These are phyloP conservation scores for Lissocephala sabroskyi DNA, from an alignment of 2,888 invertebrate species.

Conservation along the genomic window DNA sequence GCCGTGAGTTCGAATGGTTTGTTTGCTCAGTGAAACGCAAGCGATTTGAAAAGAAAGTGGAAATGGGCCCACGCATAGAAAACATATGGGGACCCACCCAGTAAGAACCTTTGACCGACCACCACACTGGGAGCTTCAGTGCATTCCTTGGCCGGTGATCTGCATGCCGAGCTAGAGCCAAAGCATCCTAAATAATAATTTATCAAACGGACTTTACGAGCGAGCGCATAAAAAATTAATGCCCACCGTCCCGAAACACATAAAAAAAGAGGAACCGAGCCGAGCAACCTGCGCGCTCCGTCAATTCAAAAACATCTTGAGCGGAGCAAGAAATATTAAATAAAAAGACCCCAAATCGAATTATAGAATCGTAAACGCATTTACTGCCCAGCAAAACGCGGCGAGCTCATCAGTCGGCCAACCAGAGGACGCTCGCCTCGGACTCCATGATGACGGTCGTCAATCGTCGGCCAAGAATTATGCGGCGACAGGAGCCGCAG, in stretches of 20 bases:
- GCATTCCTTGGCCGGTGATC: too few relatives aligned
- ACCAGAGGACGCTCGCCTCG: conserved; percentile 6
- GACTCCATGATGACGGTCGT: conserved; percentile 18
- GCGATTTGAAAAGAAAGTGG: conserved; percentile 25
- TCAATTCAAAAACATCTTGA: too few relatives aligned
- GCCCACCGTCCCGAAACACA: conserved; percentile 10
- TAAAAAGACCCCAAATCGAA: conserved; percentile 65
- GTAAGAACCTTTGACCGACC: too few relatives aligned
- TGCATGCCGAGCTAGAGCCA: conserved; percentile 1
- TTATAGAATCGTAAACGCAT: conserved; percentile 70
- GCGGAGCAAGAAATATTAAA: conserved; percentile 45
- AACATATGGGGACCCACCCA: background rate
- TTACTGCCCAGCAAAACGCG: conserved; percentile 41
- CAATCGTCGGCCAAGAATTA: conserved; percentile 40
- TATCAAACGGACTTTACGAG: conserved; percentile 66
- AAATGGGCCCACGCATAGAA: conserved; percentile 6
- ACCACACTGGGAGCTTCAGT: too few relatives aligned
- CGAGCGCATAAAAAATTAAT: conserved; percentile 58
- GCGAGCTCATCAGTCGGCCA: conserved; percentile 8
- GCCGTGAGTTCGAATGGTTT: background rate
- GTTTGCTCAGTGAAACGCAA: conserved; percentile 35
- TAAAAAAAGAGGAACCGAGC: too few relatives aligned
- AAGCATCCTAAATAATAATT: conserved; percentile 58
- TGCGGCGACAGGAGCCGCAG: conserved; percentile 30
- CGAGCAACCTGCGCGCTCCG: too few relatives aligned